A percentile compares a stretch with the other conserved stretches of the same genome.
Evolutionary conservation across 1,140 invertebrate genomes (phyloP).

Genomic region (Pseudachorutes palmiensis): DNA sequence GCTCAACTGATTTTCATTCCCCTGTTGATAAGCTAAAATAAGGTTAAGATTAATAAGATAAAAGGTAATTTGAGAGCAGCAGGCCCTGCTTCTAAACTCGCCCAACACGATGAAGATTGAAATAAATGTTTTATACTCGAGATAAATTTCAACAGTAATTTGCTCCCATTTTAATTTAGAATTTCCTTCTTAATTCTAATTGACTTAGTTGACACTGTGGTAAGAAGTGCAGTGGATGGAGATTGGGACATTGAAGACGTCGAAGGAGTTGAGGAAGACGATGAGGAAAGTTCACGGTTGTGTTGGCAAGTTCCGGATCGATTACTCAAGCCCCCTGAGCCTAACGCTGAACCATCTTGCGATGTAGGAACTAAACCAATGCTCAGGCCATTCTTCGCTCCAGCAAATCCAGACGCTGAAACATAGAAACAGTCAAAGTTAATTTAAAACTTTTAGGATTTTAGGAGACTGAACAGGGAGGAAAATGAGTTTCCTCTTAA

Average conservation of each 20-base stretch:
- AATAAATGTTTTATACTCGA: slow-evolving; percentile 30
- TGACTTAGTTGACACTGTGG: slow-evolving; percentile 12
- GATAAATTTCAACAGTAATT: slow-evolving; percentile 5
- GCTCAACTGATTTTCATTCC: too few relatives aligned
- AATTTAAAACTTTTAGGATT: slow-evolving; percentile 4
- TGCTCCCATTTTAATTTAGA: slow-evolving; percentile 3
- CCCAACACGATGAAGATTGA: slow-evolving; percentile 13
- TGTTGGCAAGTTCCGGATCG: slow-evolving; percentile 1
- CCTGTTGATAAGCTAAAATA: too few relatives aligned
- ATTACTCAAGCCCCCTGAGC: not conserved
- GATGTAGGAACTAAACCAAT: slow-evolving; percentile 25
- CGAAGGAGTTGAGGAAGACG: slow-evolving; percentile 8
- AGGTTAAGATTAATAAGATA: too few relatives aligned
- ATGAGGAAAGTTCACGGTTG: not conserved
- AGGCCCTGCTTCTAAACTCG: slow-evolving; percentile 30
- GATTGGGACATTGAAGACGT: slow-evolving; percentile 9
- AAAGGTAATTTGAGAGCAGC: slow-evolving; percentile 20
- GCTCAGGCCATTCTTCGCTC: slow-evolving; percentile 12
- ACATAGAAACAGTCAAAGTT: not conserved
- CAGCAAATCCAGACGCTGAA: slow-evolving; percentile 18
- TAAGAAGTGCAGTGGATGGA: slow-evolving; percentile 11
- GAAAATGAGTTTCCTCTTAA: slow-evolving; percentile 12
- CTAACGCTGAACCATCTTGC: not conserved
- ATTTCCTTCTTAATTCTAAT: slow-evolving; percentile 25
- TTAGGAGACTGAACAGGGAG: not conserved